Base-by-base conservation (phyloP, 2,888 invertebrate species). In the Apamea anceps region DNA sequence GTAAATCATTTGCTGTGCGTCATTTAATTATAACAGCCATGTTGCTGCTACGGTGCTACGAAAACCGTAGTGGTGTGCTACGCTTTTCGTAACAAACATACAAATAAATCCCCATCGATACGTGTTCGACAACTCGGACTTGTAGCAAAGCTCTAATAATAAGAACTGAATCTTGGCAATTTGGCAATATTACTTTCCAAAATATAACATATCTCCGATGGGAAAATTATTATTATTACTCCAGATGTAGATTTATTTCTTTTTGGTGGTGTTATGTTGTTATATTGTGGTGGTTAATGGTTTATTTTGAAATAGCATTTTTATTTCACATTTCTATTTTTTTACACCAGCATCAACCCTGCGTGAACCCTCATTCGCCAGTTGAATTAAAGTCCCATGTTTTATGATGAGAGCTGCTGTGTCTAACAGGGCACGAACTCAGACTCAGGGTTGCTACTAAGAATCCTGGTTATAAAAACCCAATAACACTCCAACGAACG, bases 71-170 rank as follows among this genome's bases (percentile, higher is more conserved):
- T 42, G 0, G 15, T 2, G 5, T n/a, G 72, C 68, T 84, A 82
- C 72, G 84, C 18, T 42, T 73, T 32, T 66, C 66, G 45, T 82
- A 67, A 65, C 65, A 28, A 66, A 15, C 18, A 54, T 51, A 18
- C 2, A 62, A 72, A 85, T 37, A 70, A 78, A 60, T 65, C 62
- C 12, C n/a, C 18, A 60, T 60, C 21, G 18, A 21, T 51, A 63
- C 48, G 72, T 65, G 75, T 63, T 81, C 68, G 45, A 70, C 72
- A 66, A 70, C 37, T 65, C 51, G 65, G 48, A 66, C 42, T 63
- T n/a, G 85, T 57, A 37, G 48, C 54, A 80, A 71, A 80, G 80
- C 70, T 65, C 54, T 65, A 15, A n/a, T 73, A 80, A 85, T 70
- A 42, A 72, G 65, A 60, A 72, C 42, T 10, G 48, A 54, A 45